Percentiles rank a stretch among this genome's conserved stretches.
These are phyloP conservation scores for Macrostomum lignano DNA, from an alignment of 1,140 invertebrate species.

Conservation along the genomic window DNA sequence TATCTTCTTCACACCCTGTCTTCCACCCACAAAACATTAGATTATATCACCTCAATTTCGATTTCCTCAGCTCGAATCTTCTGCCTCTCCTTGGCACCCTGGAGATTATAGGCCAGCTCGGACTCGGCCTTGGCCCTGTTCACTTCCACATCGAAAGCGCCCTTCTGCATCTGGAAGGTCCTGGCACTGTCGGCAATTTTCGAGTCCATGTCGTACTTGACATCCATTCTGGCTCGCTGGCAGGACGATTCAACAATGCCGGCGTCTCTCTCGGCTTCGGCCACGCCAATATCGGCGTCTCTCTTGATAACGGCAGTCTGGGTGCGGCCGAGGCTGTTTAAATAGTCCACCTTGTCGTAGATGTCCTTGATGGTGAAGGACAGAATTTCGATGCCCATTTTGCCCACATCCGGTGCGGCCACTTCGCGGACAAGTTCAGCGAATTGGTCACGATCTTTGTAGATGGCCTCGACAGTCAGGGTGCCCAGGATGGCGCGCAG, in stretches of 20 bases:
- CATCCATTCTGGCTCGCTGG: constrained; percentile 77
- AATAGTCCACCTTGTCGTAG: constrained; percentile 74
- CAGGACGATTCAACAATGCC: constrained; percentile 80
- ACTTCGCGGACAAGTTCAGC: constrained; percentile 75
- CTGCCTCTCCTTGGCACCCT: constrained; percentile 66
- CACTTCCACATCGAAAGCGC: constrained; percentile 65
- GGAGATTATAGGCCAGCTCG: constrained; percentile 69
- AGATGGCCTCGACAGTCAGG: constrained; percentile 9
- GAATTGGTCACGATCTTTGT: constrained; percentile 75
- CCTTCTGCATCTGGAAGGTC: constrained; percentile 70
- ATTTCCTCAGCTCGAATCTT: constrained; percentile 81
- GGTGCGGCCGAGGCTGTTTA: constrained; percentile 67
- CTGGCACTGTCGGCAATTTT: constrained; percentile 77
- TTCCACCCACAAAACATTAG: too few relatives aligned
- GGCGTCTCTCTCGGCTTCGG: constrained; percentile 74
- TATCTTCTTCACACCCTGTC: too few relatives aligned
- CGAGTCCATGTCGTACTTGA: constrained; percentile 76
- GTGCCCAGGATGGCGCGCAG: constrained; percentile 69
- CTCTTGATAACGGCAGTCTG: constrained; percentile 77
- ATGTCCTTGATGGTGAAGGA: constrained; percentile 82
- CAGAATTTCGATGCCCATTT: constrained; percentile 92
- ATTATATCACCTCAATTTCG: constrained; percentile 52
- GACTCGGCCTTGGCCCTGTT: constrained; percentile 52
- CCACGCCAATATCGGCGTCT: constrained; percentile 75
- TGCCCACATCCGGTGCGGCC: constrained; percentile 72